Conservation (phyloP, 2,113 vertebrate genomes). For the Tiliqua scincoides region DNA sequence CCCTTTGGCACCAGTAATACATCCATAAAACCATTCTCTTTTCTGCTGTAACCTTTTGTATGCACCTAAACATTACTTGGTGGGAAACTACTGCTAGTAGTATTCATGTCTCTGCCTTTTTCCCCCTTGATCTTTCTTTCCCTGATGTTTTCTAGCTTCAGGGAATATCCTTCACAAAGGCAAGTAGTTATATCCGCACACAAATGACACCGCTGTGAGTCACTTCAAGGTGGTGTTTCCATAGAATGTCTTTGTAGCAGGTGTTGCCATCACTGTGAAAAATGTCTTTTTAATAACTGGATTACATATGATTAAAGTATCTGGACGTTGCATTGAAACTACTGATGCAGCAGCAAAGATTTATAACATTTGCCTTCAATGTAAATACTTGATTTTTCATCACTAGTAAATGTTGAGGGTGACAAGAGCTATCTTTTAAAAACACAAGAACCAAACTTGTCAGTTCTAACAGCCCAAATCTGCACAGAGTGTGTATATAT, state of each 20-base stretch:
- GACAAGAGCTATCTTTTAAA: background rate
- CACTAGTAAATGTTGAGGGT: constrained; percentile 34
- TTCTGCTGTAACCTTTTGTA: constrained; percentile 45
- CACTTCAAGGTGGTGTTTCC: constrained; percentile 36
- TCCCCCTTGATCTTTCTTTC: background rate
- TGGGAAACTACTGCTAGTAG: constrained; percentile 30
- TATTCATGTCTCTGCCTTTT: constrained; percentile 26
- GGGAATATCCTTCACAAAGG: constrained; percentile 57
- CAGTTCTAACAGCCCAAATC: too few species aligned
- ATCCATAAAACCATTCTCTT: constrained; percentile 40
- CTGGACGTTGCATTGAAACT: constrained; percentile 38
- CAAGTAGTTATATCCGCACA: constrained; percentile 45
- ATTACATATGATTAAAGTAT: constrained; percentile 38
- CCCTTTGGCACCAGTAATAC: constrained; percentile 26
- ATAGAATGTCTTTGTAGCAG: constrained; percentile 48
- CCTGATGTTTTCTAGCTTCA: constrained; percentile 51
- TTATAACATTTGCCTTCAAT: constrained; percentile 22
- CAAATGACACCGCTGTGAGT: constrained; percentile 48
- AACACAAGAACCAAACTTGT: background rate
- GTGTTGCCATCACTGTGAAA: constrained; percentile 49
- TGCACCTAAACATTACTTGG: constrained; percentile 27
- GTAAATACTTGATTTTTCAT: constrained; percentile 47
- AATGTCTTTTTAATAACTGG: constrained; percentile 53
- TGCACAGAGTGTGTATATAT: background rate
- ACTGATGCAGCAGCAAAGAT: constrained; percentile 35